Evolutionary conservation across 2,113 vertebrate genomes (phyloP).

Genomic region (Hydrochoerus hydrochaeris): DNA sequence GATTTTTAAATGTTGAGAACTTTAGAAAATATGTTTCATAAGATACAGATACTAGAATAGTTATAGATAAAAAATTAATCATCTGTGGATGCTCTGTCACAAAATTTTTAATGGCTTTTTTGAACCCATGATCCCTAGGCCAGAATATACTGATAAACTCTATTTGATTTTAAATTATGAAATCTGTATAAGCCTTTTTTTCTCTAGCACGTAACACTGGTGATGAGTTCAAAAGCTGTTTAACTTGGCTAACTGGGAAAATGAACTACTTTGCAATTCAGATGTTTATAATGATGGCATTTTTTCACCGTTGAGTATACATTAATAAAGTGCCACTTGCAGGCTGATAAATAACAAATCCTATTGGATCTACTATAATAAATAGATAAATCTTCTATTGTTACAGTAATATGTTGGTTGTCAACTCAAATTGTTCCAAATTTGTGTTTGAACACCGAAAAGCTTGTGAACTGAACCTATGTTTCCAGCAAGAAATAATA

Average conservation of each 20-base stretch:
- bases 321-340: not conserved
- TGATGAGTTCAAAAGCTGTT: not conserved
- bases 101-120: slow-evolving; percentile 26
- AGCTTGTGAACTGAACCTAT: not conserved
- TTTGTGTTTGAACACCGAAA: not conserved
- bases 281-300: slow-evolving; percentile 5
- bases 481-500: not conserved
- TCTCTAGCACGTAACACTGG: not conserved
- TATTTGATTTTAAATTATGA: slow-evolving; percentile 12
- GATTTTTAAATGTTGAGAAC: not conserved
- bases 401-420: not conserved
- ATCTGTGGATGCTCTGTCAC: not conserved
- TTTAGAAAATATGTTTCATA: slow-evolving; percentile 34
- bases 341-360: not conserved
- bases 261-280: slow-evolving; percentile 30
- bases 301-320: not conserved
- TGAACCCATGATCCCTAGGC: not conserved
- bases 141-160: not conserved
- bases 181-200: slow-evolving; percentile 20
- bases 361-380: slow-evolving; percentile 18
- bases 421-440: not conserved
- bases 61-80: slow-evolving; percentile 14
- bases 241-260: not conserved
- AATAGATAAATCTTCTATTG: not conserved
- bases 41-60: not conserved